These are phyloP conservation scores for Amphimallon solstitiale DNA, from an alignment of 2,888 invertebrate genomes.

Conservation along the genomic window DNA sequence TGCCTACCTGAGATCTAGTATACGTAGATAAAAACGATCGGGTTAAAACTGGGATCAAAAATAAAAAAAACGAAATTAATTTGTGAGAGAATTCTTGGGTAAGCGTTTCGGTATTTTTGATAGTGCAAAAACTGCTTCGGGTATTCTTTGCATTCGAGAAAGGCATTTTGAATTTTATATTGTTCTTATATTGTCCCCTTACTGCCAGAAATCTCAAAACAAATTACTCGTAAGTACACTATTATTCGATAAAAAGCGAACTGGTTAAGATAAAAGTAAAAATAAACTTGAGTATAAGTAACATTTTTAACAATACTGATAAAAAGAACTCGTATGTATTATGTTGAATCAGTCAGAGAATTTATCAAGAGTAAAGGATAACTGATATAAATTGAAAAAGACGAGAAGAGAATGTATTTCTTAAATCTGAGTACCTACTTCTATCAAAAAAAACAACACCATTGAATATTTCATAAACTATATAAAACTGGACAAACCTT, in stretches of 20 bases:
- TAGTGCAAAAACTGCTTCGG: conserved; percentile 37
- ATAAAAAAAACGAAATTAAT: conserved; percentile 41
- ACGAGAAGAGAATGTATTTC: too few species aligned
- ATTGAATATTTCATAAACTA: not conserved
- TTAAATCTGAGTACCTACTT: too few species aligned
- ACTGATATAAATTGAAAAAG: too few species aligned
- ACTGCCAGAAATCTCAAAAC: conserved; percentile 40
- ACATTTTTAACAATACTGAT: too few species aligned
- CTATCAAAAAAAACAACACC: not conserved
- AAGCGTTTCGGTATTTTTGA: conserved; percentile 40
- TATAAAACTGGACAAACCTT: too few species aligned
- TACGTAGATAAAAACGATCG: not conserved
- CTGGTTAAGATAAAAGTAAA: not conserved
- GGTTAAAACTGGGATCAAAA: not conserved
- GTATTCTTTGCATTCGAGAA: conserved; percentile 42
- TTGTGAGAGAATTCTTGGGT: conserved; percentile 44
- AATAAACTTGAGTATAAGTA: too few species aligned
- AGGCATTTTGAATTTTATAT: conserved; percentile 40
- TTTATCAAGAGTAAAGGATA: too few species aligned
- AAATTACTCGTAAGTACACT: conserved; percentile 36
- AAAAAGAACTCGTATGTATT: too few species aligned
- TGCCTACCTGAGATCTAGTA: conserved; percentile 14
- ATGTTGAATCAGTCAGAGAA: too few species aligned
- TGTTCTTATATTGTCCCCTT: conserved; percentile 38
- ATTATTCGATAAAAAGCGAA: not conserved